Conservation (phyloP, 2,797 vertebrate genomes). For the Cephalopachus bancanus region DNA sequence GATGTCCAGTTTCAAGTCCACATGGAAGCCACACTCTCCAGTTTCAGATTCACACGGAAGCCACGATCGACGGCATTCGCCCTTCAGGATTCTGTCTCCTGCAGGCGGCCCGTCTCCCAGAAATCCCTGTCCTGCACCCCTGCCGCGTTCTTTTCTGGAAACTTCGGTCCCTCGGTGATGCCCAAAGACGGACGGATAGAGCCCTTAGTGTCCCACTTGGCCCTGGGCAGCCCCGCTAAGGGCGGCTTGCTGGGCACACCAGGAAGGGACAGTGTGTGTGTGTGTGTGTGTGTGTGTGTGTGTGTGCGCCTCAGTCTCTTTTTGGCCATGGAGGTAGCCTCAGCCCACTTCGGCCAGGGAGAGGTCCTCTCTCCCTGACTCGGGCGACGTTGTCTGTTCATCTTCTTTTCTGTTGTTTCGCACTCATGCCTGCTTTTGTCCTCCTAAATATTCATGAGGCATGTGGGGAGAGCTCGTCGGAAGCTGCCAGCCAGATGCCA, state of each 20-base stretch:
- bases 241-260: background rate
- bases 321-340: background rate
- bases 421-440: background rate
- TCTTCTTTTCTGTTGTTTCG: fast-evolving
- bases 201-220: fast-evolving
- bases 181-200: fast-evolving
- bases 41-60: background rate
- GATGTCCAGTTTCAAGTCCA: background rate
- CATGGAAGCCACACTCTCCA: no score
- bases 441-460: background rate
- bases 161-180: background rate
- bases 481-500: slow-evolving; percentile 18
- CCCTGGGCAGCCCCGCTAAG: background rate
- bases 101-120: background rate
- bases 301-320: background rate
- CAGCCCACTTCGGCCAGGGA: background rate
- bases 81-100: background rate
- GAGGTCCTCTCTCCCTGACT: background rate
- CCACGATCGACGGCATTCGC: background rate
- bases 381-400: fast-evolving
- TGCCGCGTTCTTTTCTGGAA: background rate
- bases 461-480: background rate
- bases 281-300: no score
- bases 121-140: background rate
- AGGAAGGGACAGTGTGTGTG: no score